Percentiles rank a stretch among this genome's conserved stretches.
Conservation (phyloP, 2,113 vertebrate genomes). For the Marmota flaviventris region DNA sequence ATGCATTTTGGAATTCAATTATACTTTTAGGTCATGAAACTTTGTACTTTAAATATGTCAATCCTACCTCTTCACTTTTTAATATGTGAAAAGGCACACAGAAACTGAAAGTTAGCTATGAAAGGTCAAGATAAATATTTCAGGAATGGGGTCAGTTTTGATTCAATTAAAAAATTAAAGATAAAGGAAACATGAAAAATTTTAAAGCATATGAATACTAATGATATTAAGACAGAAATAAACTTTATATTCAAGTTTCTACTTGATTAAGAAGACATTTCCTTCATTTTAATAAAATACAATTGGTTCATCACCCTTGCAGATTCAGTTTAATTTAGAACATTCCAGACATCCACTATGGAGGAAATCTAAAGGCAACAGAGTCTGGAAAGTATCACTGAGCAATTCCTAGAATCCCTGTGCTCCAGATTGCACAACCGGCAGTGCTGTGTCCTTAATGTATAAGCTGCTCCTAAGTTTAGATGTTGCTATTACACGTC, state of each 20-base stretch:
- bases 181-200: not conserved
- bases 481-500: not conserved
- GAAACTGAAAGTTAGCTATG: not conserved
- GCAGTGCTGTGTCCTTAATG: not conserved
- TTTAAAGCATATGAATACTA: not conserved
- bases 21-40: not conserved
- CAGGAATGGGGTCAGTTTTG: not conserved
- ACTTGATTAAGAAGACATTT: not conserved
- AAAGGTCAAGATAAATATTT: conserved; percentile 5
- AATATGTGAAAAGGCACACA: not conserved
- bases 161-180: not conserved
- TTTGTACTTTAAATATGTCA: not conserved
- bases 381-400: conserved; percentile 68
- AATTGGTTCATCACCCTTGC: not conserved
- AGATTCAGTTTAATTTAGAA: conserved; percentile 31
- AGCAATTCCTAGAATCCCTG: conserved; percentile 22
- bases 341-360: not conserved
- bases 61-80: not conserved
- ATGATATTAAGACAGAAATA: not conserved
- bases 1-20: not conserved
- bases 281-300: not conserved
- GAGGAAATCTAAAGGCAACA: conserved; percentile 25
- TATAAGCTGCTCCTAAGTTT: conserved; percentile 42
- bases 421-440: not conserved
- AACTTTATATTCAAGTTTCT: not conserved